Conservation (phyloP, 2,888 invertebrate genomes). For the Geophilus truncorum region DNA sequence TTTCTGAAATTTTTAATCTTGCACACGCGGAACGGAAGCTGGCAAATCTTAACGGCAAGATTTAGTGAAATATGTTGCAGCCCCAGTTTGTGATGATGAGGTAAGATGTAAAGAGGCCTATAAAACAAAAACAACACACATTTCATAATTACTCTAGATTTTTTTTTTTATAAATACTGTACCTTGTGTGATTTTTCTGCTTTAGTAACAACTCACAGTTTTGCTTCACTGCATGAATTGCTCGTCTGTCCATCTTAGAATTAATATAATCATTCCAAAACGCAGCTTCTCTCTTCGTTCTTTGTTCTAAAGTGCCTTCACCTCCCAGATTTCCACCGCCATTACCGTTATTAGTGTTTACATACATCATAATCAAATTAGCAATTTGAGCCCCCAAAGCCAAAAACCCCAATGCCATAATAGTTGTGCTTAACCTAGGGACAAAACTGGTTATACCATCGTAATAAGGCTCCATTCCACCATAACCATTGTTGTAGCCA, state of each 20-base stretch:
- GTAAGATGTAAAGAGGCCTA: too few species aligned
- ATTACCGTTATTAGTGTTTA: not conserved
- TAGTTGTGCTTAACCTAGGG: not conserved
- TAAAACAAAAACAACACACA: too few species aligned
- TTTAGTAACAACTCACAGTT: too few species aligned
- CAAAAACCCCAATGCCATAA: slow-evolving; percentile 14
- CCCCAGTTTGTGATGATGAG: not conserved
- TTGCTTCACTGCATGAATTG: not conserved
- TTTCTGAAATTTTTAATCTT: too few species aligned
- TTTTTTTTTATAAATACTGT: too few species aligned
- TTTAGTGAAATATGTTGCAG: not conserved
- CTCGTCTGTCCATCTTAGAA: too few species aligned
- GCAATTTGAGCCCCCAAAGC: not conserved
- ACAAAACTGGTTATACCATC: not conserved
- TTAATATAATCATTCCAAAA: not conserved
- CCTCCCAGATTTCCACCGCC: too few species aligned
- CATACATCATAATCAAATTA: not conserved
- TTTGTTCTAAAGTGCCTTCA: not conserved
- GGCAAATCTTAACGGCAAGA: not conserved
- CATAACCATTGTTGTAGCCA: not conserved
- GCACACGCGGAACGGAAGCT: not conserved
- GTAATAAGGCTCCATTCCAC: not conserved
- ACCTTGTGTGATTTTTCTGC: too few species aligned
- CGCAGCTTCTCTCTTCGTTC: not conserved
- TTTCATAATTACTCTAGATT: too few species aligned